Evolutionary conservation across 2,113 vertebrate genomes (phyloP).

Genomic region (Malurus melanocephalus): DNA sequence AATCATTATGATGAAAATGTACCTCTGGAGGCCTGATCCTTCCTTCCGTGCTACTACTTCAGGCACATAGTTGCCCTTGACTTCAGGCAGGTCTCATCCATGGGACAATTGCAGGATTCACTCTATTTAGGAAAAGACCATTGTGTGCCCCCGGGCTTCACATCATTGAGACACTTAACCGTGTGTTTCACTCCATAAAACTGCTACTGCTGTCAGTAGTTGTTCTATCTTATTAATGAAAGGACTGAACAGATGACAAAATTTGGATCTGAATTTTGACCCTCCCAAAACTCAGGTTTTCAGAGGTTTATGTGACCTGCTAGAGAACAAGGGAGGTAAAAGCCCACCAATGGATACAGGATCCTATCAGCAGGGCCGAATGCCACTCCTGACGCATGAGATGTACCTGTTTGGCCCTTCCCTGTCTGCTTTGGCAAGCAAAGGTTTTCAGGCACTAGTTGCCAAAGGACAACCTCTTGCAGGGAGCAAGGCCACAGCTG

Average conservation of each 20-base stretch:
- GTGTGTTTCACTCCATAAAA: background rate
- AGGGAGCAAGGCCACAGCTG: background rate
- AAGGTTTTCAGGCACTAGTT: background rate
- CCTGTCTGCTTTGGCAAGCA: background rate
- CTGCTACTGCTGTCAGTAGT: background rate
- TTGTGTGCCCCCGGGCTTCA: background rate
- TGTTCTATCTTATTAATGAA: background rate
- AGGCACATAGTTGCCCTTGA: background rate
- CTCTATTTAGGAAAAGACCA: background rate
- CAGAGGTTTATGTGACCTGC: background rate
- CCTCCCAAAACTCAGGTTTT: background rate
- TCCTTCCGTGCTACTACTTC: background rate
- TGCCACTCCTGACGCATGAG: background rate
- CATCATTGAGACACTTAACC: background rate
- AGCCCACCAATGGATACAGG: background rate
- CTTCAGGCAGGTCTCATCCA: background rate
- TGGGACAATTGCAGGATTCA: background rate
- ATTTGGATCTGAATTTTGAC: background rate
- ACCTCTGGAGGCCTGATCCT: background rate
- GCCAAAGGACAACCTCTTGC: background rate
- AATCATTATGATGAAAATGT: constrained; percentile 19
- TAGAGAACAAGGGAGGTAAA: background rate
- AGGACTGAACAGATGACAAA: background rate
- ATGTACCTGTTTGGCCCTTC: background rate
- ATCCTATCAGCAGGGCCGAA: fast-evolving